phyloP scores from a whole-genome alignment of 2,888 invertebrate species.

The Xylocampa areola region DNA sequence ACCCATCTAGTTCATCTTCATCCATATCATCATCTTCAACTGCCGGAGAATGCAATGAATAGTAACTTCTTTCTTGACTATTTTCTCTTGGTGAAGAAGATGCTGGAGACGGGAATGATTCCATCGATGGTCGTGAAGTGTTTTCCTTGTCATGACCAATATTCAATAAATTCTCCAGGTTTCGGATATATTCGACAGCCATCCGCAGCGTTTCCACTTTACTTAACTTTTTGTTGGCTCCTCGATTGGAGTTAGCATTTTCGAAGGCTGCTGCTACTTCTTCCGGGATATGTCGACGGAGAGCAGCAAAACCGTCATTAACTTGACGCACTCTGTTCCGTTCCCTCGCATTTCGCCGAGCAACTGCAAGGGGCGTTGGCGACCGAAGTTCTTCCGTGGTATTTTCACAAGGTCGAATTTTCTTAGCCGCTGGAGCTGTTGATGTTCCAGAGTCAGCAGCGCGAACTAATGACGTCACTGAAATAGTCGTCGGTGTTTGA shows the following conservation, averaged over 20 bases:
- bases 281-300: slow-evolving; percentile 96
- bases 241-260: slow-evolving; percentile 91
- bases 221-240: slow-evolving; percentile 94
- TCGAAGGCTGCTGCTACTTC: slow-evolving; percentile 93
- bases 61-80: slow-evolving; percentile 87
- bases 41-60: slow-evolving; percentile 82
- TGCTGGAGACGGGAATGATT: slow-evolving; percentile 87
- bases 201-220: slow-evolving; percentile 97
- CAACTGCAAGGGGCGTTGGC: slow-evolving; percentile 95
- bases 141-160: slow-evolving; percentile 91
- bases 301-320: slow-evolving; percentile 96
- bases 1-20: slow-evolving; percentile 83
- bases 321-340: slow-evolving; percentile 97
- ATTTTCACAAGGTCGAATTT: slow-evolving; percentile 80
- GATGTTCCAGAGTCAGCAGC: slow-evolving; percentile 75
- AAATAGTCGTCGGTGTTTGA: slow-evolving; percentile 78
- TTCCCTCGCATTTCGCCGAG: slow-evolving; percentile 97
- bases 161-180: slow-evolving; percentile 93
- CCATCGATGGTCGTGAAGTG: slow-evolving; percentile 77
- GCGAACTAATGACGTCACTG: slow-evolving; percentile 84
- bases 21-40: slow-evolving; percentile 84
- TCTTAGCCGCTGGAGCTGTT: slow-evolving; percentile 74
- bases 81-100: slow-evolving; percentile 87
- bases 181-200: slow-evolving; percentile 97
- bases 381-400: slow-evolving; percentile 86